Percentiles rank a stretch among this genome's conserved stretches.
phyloP scores from a whole-genome alignment of 2,797 vertebrate species.

The Macrochelys suwanniensis region DNA sequence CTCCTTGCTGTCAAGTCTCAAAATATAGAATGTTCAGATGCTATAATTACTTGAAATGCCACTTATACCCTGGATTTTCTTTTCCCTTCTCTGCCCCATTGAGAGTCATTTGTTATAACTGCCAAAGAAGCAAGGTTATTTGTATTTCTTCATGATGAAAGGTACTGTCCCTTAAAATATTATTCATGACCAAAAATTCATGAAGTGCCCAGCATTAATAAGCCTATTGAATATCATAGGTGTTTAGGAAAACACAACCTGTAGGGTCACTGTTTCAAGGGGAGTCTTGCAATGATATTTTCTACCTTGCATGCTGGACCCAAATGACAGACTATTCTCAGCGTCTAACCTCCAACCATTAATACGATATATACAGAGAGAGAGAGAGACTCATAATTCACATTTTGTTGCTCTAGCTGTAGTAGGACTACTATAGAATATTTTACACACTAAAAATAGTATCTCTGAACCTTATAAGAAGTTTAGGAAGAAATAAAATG shows the following conservation, averaged over 20 bases:
- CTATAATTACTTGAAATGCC: conserved; percentile 40
- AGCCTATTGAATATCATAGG: conserved; percentile 12
- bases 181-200: conserved; percentile 13
- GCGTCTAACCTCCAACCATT: background rate
- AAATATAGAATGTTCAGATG: background rate
- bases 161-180: background rate
- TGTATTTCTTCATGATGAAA: conserved; percentile 19
- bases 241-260: conserved; percentile 47
- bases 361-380: background rate
- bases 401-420: background rate
- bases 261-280: conserved; percentile 19
- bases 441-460: conserved; percentile 24
- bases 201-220: conserved; percentile 32
- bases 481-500: conserved; percentile 25
- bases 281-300: conserved; percentile 26
- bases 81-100: background rate
- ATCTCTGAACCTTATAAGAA: conserved; percentile 22
- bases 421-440: background rate
- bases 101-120: background rate
- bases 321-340: conserved; percentile 53
- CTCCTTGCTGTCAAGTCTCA: conserved; percentile 5
- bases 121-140: background rate
- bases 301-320: conserved; percentile 47
- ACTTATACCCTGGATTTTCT: conserved; percentile 17
- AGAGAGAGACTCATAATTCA: background rate